Conservation (phyloP, 2,113 vertebrate genomes). For the Oenanthe oenanthe region DNA sequence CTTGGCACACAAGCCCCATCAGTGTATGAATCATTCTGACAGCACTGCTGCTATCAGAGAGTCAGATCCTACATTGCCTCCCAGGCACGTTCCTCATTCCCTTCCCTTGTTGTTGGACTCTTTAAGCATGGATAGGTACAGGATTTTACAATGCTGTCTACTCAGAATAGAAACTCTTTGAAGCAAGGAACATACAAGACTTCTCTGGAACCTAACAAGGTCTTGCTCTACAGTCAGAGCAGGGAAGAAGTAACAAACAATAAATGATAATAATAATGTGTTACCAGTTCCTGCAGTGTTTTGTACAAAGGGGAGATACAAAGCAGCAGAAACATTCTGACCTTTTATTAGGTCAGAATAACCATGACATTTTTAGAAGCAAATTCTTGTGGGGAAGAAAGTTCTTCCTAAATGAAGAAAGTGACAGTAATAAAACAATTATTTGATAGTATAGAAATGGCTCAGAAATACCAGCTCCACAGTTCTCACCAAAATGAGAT, state of each 20-base stretch:
- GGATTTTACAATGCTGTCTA: background rate
- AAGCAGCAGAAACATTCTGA: constrained; percentile 11
- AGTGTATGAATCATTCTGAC: background rate
- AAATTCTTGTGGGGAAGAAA: background rate
- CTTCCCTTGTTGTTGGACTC: background rate
- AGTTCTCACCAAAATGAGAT: background rate
- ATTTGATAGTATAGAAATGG: background rate
- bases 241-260: background rate
- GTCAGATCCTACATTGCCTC: background rate
- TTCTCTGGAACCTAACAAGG: background rate
- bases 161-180: background rate
- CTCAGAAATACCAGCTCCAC: background rate
- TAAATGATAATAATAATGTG: background rate
- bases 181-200: background rate
- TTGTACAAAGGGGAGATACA: background rate
- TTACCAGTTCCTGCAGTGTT: background rate
- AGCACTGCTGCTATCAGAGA: background rate
- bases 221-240: background rate
- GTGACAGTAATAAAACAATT: background rate
- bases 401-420: background rate
- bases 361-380: background rate
- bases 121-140: background rate
- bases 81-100: background rate
- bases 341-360: background rate
- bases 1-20: background rate